phyloP scores from a whole-genome alignment of 2,113 vertebrate species.

The Seriola quinqueradiata region DNA sequence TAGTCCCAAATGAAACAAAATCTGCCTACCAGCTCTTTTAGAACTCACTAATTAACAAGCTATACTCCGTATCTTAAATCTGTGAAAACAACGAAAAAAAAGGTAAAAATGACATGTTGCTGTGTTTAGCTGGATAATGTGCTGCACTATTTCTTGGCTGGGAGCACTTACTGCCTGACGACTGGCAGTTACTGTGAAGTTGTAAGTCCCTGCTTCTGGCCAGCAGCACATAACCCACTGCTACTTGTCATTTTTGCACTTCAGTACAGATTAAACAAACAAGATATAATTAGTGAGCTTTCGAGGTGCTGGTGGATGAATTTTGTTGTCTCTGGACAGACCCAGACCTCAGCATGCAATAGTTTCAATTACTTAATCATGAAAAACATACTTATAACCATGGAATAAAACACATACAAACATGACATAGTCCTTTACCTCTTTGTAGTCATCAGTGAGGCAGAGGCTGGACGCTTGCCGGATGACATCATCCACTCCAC shows the following conservation, averaged over 20 bases:
- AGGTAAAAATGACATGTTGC: not conserved
- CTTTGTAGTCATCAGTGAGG: constrained; percentile 89
- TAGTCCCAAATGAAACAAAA: not conserved
- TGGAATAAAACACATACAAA: not conserved
- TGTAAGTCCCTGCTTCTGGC: not conserved
- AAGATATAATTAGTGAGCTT: not conserved
- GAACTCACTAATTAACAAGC: not conserved
- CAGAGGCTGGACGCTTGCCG: constrained; percentile 83
- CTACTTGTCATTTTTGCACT: not conserved
- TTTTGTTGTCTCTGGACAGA: not conserved
- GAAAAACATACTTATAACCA: not conserved
- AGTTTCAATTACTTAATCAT: not conserved
- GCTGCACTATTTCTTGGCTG: not conserved
- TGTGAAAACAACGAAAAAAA: too few species aligned
- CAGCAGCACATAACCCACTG: not conserved
- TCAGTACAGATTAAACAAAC: not conserved
- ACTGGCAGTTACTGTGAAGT: not conserved
- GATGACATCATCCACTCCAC: constrained; percentile 89
- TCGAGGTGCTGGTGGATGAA: not conserved
- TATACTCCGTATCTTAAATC: too few species aligned
- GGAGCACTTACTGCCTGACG: not conserved
- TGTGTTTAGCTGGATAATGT: not conserved
- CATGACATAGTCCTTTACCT: constrained; percentile 86
- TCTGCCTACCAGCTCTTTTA: not conserved
- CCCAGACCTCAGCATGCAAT: not conserved